phyloP scores from a whole-genome alignment of 2,113 vertebrate species.

The Seriola rivoliana region DNA sequence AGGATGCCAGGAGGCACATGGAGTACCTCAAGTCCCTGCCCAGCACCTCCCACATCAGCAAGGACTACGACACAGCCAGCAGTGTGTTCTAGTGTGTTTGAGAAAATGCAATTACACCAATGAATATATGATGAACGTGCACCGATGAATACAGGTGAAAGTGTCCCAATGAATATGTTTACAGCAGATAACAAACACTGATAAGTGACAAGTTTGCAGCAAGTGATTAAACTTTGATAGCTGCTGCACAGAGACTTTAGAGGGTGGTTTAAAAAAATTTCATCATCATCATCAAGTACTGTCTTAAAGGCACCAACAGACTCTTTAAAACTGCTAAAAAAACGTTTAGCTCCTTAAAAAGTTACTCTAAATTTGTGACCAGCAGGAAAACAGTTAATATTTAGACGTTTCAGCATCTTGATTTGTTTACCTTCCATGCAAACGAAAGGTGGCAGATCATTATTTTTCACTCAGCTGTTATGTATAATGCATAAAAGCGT shows the following conservation, averaged over 20 bases:
- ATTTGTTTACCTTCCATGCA: no score
- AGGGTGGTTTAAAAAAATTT: background rate
- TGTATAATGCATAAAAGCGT: no score
- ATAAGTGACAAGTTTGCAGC: constrained; percentile 3
- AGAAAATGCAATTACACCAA: constrained; percentile 1
- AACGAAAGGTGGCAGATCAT: no score
- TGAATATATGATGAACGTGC: constrained; percentile 21
- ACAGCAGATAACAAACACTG: background rate
- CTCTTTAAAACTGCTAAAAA: no score
- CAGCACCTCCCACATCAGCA: constrained; percentile 74
- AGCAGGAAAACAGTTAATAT: no score
- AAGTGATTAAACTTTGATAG: background rate
- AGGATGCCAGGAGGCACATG: constrained; percentile 87
- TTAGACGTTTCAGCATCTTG: no score
- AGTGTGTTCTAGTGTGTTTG: constrained; percentile 74
- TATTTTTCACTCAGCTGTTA: no score
- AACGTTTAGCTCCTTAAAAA: background rate
- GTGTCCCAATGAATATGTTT: constrained; percentile 16
- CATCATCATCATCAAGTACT: no score
- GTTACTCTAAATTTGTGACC: no score
- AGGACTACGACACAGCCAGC: constrained; percentile 84
- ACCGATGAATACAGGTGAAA: constrained; percentile 35
- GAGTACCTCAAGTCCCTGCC: constrained; percentile 87
- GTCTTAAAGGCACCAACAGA: no score
- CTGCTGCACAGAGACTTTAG: constrained; percentile 10